Base-by-base conservation (phyloP, 1,140 invertebrate genomes). In the Zaprionus davidi region DNA sequence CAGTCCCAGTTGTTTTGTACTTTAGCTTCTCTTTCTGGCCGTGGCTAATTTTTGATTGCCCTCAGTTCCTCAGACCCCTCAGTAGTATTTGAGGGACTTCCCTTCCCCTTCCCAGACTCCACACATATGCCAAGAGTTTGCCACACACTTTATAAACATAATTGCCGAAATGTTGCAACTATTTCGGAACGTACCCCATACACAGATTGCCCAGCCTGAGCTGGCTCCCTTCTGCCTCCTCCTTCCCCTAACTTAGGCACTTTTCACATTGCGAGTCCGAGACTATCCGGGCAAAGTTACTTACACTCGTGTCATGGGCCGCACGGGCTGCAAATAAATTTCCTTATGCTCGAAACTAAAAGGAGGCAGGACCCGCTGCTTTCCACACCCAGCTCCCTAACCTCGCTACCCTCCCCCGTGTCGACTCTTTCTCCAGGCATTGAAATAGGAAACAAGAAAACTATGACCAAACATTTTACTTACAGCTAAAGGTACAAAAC, bases 401-500 rank as follows among this genome's bases (percentile, higher is more conserved):
- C 15, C 15, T n/a, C 1, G 41, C 12, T 38, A 17, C 41, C 41
- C 41, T 2, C 41, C n/a, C 1, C 41, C 46, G 20, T 9, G 17
- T 46, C 2, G n/a, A 46, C 7, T 22, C 20, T 11, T 12, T 24
- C 20, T 11, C 1, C 1, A 5, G 20, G 17, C 20, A 24, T 51
- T 24, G 46, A 51, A 51, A 51, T 51, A 5, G 15, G 51, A 31
- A 41, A 31, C 58, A 57, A 67, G 57, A 68, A 73, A 82, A 77
- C 83, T 87, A 87, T 76, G 76, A 74, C 71, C 81, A 75, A 80
- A 78, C 71, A 75, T 75, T 88, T 83, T 87, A 88, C 83, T 87
- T 87, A 87, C 84, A 57, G 36, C 65, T 28, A 67, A 20, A 80
- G 83, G 78, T 81, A 58, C 49, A 65, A 78, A 87, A 86, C 58